A percentile compares a stretch with the other conserved stretches of the same genome.
phyloP scores from a whole-genome alignment of 2,888 invertebrate species.

The Hofmannophila pseudospretella region DNA sequence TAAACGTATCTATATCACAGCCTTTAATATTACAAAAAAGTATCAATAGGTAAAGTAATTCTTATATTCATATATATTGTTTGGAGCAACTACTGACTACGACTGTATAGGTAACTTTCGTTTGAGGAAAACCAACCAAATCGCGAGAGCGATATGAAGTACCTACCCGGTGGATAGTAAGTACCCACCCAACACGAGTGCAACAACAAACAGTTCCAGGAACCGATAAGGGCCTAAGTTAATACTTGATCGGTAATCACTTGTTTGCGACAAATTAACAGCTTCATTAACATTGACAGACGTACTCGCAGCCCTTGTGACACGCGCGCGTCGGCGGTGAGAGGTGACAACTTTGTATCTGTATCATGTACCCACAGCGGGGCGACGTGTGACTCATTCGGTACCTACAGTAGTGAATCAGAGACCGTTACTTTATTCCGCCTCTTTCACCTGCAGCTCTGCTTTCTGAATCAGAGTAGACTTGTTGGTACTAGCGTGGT shows the following conservation, averaged over 20 bases:
- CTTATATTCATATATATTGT: no score
- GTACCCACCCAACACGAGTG: slow-evolving; percentile 6
- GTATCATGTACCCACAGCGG: no score
- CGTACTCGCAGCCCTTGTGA: no score
- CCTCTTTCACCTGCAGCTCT: slow-evolving; percentile 34
- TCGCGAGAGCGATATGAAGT: slow-evolving; percentile 3
- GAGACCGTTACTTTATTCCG: not conserved
- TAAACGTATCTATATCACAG: no score
- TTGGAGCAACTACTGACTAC: no score
- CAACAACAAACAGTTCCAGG: slow-evolving; percentile 24
- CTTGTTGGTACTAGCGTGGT: not conserved
- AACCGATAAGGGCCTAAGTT: slow-evolving; percentile 23
- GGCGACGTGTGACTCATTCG: not conserved
- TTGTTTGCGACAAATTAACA: slow-evolving; percentile 49
- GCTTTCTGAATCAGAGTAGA: slow-evolving; percentile 28
- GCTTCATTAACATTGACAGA: slow-evolving; percentile 24
- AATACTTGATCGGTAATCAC: slow-evolving; percentile 40
- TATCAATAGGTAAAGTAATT: no score
- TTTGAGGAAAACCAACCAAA: slow-evolving; percentile 2
- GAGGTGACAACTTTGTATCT: no score
- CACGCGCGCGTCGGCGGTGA: no score
- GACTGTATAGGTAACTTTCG: no score
- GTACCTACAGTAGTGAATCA: slow-evolving; percentile 1
- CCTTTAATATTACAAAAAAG: no score
- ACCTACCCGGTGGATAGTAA: no score